phyloP scores from a whole-genome alignment of 2,797 vertebrate genomes.

The Nannoperca obscura region DNA sequence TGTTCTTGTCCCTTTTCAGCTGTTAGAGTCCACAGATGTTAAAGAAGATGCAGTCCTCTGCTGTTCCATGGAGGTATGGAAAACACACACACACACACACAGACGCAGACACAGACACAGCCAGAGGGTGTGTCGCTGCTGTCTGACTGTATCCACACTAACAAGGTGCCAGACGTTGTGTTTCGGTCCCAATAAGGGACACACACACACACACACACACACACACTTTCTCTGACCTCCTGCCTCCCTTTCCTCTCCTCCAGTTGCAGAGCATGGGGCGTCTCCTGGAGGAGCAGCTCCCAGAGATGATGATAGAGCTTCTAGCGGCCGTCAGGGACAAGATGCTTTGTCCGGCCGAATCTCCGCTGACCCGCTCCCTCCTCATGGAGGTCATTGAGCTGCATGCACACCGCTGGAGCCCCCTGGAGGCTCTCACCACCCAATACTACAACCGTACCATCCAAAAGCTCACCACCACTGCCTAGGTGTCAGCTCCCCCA shows the following conservation, averaged over 20 bases:
- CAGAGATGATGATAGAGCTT: conserved; percentile 97
- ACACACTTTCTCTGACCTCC: conserved; percentile 38
- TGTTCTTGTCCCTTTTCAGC: conserved; percentile 81
- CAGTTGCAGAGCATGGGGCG: conserved; percentile 96
- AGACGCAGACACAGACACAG: conserved; percentile 31
- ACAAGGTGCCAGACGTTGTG: conserved; percentile 66
- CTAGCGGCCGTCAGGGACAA: conserved; percentile 93
- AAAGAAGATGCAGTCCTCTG: conserved; percentile 98
- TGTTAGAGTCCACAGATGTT: conserved; percentile 94
- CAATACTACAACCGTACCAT: conserved; percentile 99
- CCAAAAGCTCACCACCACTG: conserved; percentile 93
- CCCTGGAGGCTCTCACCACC: conserved; percentile 93
- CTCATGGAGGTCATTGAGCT: conserved; percentile 99
- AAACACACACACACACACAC: conserved; percentile 10
- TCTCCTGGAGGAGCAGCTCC: conserved; percentile 97
- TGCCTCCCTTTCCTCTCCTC: conserved; percentile 17
- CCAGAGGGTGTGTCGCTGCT: conserved; percentile 58
- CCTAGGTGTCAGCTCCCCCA: conserved; percentile 58
- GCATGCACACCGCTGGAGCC: conserved; percentile 96
- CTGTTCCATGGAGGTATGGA: conserved; percentile 97
- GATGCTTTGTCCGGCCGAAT: conserved; percentile 96
- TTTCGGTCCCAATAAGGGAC: conserved; percentile 38
- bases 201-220: conserved; percentile 22
- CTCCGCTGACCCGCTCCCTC: conserved; percentile 94
- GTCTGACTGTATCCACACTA: conserved; percentile 62